Base-by-base conservation (phyloP, 1,140 invertebrate species). In the Drosophila equinoxialis region DNA sequence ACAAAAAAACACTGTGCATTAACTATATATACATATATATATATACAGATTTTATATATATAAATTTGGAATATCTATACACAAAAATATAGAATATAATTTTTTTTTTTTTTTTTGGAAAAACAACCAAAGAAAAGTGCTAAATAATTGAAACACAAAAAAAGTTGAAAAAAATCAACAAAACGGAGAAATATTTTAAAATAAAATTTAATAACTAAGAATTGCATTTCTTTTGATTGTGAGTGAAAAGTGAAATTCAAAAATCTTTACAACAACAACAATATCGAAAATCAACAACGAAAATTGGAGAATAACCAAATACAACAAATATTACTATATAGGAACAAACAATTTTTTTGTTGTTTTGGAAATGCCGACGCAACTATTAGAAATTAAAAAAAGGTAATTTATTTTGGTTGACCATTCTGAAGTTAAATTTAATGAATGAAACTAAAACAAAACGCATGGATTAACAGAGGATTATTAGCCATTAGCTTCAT, bases 101-200 rank as follows among this genome's bases (percentile, higher is more conserved):
- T 6, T 35, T 64, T 41, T 63, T 59, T 75, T 75, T 63, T 75
- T 72, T 67, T 75, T 41, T 20, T 57, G 58, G 61, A 33, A 63
- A 72, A 68, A 45, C 48, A 35, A 74, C 51, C 68, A 74, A 71
- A 71, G 63, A 68, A 72, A 66, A 71, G 81, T 73, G 70, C 74
- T 58, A 59, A 67, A 60, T 57, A 23, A 51, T 51, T 48, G 33
- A 45, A 33, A 59, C 68, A 66, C 20, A 60, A 20, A 23, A 51
- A 23, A 11, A 11, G 30, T 30, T 30, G 5, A 48, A 20, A 48
- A 48, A 55, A 71, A 13, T 23, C 30, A 35, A 60, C 68, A 65
- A 17, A 66, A 39, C 3, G 37, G 11, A 23, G 11, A 20, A 51
- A 11, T 8, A 55, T 68, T 5, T 20, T 23, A 37, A 23, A 57